phyloP scores from a whole-genome alignment of 2,888 invertebrate genomes.

The Nomada ruficornis region DNA sequence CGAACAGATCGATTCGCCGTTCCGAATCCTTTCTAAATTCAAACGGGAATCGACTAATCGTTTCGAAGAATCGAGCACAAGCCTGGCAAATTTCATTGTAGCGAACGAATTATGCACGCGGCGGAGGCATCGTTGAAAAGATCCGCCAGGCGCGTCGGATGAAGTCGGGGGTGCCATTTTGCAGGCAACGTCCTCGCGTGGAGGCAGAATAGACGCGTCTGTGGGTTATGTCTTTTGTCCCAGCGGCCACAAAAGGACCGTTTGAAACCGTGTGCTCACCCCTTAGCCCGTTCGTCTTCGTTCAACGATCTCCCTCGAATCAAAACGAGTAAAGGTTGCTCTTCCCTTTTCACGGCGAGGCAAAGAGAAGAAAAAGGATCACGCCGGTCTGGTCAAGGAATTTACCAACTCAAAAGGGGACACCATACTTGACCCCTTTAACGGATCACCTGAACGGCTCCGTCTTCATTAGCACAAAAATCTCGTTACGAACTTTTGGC shows the following conservation, averaged over 20 bases:
- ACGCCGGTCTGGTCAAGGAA: constrained; percentile 35
- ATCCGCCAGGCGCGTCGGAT: neutral
- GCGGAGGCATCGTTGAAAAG: constrained; percentile 15
- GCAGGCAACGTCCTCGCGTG: constrained; percentile 23
- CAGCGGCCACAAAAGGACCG: constrained; percentile 51
- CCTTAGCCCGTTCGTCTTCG: constrained; percentile 46
- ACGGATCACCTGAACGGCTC: constrained; percentile 33
- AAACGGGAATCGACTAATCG: too few relatives aligned
- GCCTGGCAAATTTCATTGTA: constrained; percentile 10
- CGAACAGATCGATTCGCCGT: too few relatives aligned
- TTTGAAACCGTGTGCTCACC: constrained; percentile 45
- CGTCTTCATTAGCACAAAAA: constrained; percentile 10
- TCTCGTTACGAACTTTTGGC: constrained; percentile 14
- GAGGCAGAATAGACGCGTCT: constrained; percentile 34
- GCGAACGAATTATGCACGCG: constrained; percentile 21
- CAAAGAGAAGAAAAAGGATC: constrained; percentile 49
- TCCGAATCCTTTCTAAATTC: too few relatives aligned
- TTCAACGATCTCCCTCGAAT: constrained; percentile 38
- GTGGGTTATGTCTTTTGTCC: constrained; percentile 55
- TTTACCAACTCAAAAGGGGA: constrained; percentile 34
- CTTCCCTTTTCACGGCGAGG: constrained; percentile 33
- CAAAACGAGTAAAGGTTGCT: constrained; percentile 40
- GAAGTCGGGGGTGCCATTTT: constrained; percentile 34
- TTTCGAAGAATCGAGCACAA: too few relatives aligned
- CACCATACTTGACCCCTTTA: constrained; percentile 44